phyloP scores from a whole-genome alignment of 1,140 invertebrate species.

The Pissodes strobi region DNA sequence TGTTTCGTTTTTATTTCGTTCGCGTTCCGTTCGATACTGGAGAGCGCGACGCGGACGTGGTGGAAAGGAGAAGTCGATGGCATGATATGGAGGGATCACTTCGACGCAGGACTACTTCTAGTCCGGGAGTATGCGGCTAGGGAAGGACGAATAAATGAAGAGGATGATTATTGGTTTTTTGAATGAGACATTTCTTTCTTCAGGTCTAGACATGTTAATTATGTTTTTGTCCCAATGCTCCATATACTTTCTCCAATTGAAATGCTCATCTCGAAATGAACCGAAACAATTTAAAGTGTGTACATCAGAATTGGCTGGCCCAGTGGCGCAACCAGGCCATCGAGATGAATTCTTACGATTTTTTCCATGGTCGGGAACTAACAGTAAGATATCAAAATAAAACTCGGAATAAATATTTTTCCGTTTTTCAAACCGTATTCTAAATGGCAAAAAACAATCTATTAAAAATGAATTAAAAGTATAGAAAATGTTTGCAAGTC shows the following conservation, averaged over 20 bases:
- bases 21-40: conserved; percentile 51
- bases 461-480: too few species aligned
- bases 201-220: not conserved
- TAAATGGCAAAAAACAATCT: too few species aligned
- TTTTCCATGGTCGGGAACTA: too few species aligned
- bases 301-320: too few species aligned
- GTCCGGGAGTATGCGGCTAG: too few species aligned
- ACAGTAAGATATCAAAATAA: too few species aligned
- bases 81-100: conserved; percentile 35
- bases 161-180: not conserved
- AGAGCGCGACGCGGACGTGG: conserved; percentile 28
- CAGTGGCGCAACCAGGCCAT: too few species aligned
- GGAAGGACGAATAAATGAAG: not conserved
- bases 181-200: not conserved
- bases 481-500: too few species aligned
- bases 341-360: too few species aligned
- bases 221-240: not conserved
- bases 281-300: too few species aligned
- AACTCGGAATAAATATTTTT: too few species aligned
- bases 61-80: conserved; percentile 34
- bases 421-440: too few species aligned
- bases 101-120: conserved; percentile 33
- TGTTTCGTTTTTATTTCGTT: conserved; percentile 21
- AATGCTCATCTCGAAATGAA: not conserved
- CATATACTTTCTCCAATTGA: not conserved